phyloP scores from a whole-genome alignment of 2,113 vertebrate species.

The Uria aalge region DNA sequence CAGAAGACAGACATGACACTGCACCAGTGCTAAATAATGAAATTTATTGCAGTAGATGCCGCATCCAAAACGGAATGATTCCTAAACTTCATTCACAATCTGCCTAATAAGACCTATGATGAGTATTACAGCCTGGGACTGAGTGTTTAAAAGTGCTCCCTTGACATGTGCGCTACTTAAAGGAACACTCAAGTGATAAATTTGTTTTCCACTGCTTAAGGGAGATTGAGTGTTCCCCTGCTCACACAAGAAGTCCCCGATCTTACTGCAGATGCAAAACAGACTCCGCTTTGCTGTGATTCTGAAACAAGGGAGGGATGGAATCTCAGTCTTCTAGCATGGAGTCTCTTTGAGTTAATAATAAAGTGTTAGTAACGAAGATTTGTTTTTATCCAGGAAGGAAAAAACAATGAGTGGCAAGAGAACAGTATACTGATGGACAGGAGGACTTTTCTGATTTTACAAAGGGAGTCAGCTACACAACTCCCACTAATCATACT shows the following conservation, averaged over 20 bases:
- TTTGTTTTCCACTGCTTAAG: conserved; percentile 16
- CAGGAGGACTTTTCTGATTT: background rate
- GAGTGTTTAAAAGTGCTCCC: background rate
- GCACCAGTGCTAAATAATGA: background rate
- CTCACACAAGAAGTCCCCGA: background rate
- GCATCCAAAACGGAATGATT: background rate
- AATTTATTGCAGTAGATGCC: background rate
- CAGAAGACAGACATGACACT: background rate
- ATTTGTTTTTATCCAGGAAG: background rate
- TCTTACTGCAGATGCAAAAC: background rate
- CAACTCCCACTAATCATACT: background rate
- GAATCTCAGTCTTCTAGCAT: background rate
- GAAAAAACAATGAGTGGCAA: background rate
- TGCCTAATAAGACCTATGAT: background rate
- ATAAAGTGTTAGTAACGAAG: background rate
- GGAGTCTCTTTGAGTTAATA: background rate
- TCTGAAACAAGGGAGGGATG: background rate
- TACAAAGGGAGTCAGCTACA: background rate
- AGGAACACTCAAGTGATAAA: conserved; percentile 12
- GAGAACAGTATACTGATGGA: background rate
- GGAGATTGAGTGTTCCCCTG: background rate
- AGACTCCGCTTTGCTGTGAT: background rate
- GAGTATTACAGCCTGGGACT: background rate
- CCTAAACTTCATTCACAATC: background rate
- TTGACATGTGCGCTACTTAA: background rate